A percentile compares a stretch with the other conserved stretches of the same genome.
Conservation (phyloP, 2,888 invertebrate genomes). For the Eupithecia insigniata region DNA sequence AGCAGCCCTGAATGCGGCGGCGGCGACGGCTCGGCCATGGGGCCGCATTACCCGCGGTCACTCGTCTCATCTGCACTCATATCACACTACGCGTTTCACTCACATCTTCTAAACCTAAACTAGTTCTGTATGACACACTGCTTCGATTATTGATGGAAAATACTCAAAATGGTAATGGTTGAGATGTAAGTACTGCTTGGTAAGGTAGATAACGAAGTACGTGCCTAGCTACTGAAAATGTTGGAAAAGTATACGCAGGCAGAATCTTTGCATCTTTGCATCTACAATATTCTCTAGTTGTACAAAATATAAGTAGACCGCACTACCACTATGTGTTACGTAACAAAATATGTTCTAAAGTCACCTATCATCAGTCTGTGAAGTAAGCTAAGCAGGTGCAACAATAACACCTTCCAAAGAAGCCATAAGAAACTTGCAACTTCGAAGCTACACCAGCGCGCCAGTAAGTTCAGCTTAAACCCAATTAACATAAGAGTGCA, state of each 20-base stretch:
- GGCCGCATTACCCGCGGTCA: conserved; percentile 11
- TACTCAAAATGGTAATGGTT: not conserved
- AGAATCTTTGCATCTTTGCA: not conserved
- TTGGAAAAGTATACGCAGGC: not conserved
- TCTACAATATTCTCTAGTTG: not conserved
- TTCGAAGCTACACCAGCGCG: conserved; percentile 1
- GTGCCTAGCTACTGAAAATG: not conserved
- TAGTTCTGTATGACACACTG: not conserved
- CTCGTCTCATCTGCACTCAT: conserved; percentile 16
- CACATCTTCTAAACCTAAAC: not conserved
- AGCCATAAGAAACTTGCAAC: conserved; percentile 12
- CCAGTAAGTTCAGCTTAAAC: conserved; percentile 29
- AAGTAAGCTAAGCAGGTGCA: conserved; percentile 9
- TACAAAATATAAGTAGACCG: not conserved
- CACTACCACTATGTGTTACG: not conserved
- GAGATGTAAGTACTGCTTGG: not conserved
- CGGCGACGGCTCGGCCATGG: not conserved
- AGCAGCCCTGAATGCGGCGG: not conserved
- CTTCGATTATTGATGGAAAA: not conserved
- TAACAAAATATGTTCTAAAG: not conserved
- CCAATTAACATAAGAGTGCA: conserved; percentile 29
- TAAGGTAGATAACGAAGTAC: not conserved
- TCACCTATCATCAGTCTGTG: not conserved
- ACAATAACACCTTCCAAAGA: conserved; percentile 10
- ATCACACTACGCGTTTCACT: not conserved